Evolutionary conservation across 2,888 invertebrate species (phyloP).

Genomic region (Trilocha varians): DNA sequence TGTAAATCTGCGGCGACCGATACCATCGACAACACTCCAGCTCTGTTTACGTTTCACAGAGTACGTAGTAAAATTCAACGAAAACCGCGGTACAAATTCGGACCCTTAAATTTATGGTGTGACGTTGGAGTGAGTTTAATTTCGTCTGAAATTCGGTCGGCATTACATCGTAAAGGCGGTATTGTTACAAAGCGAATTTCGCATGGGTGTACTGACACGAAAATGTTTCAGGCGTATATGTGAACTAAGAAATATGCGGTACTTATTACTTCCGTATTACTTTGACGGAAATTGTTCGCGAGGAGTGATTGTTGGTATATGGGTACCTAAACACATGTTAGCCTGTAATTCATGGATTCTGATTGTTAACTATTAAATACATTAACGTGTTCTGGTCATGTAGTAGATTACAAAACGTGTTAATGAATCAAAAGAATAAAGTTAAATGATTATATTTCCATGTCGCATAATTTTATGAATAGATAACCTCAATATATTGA

Average conservation of each 20-base stretch:
- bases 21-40: conserved; percentile 7
- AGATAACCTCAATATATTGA: no score
- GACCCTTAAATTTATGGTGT: conserved; percentile 5
- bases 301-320: no score
- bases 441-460: no score
- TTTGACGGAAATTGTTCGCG: background rate
- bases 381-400: no score
- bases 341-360: no score
- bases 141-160: background rate
- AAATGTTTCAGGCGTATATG: background rate
- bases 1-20: conserved; percentile 20
- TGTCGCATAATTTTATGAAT: no score
- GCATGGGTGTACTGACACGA: background rate
- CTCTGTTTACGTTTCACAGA: conserved; percentile 11
- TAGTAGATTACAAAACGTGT: no score
- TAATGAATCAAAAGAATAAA: no score
- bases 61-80: conserved; percentile 4
- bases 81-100: background rate
- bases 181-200: conserved; percentile 2
- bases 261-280: background rate
- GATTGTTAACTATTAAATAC: no score
- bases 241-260: background rate
- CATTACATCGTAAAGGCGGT: background rate
- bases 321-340: no score
- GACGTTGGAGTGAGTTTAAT: conserved; percentile 9